phyloP scores from a whole-genome alignment of 53 echinoderm and acorn worm species.

The Apostichopus leukothele region DNA sequence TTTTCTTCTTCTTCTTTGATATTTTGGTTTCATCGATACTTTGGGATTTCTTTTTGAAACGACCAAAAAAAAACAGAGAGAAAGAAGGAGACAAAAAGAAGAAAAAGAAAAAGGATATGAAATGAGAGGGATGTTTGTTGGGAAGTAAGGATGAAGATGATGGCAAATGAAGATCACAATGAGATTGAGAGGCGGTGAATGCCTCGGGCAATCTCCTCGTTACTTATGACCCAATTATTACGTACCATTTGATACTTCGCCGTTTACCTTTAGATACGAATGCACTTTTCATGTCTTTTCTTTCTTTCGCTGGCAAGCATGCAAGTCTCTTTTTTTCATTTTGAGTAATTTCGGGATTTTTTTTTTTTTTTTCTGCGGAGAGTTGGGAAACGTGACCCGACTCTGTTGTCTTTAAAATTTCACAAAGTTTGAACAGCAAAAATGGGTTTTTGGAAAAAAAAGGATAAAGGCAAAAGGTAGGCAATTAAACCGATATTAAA shows the following conservation, averaged over 20 bases:
- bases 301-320: too few species aligned
- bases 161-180: neutral
- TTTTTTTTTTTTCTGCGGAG: neutral
- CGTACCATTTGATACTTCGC: slow-evolving; percentile 7
- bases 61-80: neutral
- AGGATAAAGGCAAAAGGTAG: too few species aligned
- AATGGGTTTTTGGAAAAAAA: neutral
- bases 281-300: neutral
- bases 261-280: neutral
- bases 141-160: slow-evolving; percentile 26
- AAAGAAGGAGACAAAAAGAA: neutral
- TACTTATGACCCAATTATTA: slow-evolving; percentile 36
- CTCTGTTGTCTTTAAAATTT: slow-evolving; percentile 17
- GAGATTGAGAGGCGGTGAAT: neutral
- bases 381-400: slow-evolving; percentile 22
- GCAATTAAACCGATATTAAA: neutral
- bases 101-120: neutral
- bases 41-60: too few species aligned
- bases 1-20: too few species aligned
- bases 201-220: slow-evolving; percentile 3
- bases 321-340: too few species aligned
- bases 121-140: neutral
- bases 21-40: too few species aligned
- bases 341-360: neutral
- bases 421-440: neutral